Percentiles rank a stretch among this genome's conserved stretches.
phyloP scores from a whole-genome alignment of 2,113 vertebrate genomes.

The Proterorhinus semilunaris region DNA sequence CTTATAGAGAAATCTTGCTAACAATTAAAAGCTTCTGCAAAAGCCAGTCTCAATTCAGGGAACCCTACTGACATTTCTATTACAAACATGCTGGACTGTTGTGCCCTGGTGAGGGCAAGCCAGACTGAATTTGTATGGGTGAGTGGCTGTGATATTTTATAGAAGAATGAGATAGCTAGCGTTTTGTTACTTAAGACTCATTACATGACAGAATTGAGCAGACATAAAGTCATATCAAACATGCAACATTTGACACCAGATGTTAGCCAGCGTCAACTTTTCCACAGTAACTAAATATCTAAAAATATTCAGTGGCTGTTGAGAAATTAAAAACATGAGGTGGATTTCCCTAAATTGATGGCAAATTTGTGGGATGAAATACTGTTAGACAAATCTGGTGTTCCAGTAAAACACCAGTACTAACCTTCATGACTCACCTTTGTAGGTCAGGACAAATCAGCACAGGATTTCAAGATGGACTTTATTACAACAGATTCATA shows the following conservation, averaged over 20 bases:
- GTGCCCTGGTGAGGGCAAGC: neutral
- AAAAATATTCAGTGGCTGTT: neutral
- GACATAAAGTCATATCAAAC: constrained; percentile 12
- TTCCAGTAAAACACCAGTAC: constrained; percentile 67
- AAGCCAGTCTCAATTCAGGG: neutral
- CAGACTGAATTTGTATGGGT: neutral
- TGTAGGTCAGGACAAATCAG: constrained; percentile 90
- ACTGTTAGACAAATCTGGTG: constrained; percentile 9
- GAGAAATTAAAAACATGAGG: neutral
- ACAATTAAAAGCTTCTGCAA: neutral
- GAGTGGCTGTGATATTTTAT: neutral
- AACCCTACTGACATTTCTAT: neutral
- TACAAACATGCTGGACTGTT: no score
- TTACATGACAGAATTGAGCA: neutral
- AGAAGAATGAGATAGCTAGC: neutral
- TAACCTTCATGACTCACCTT: constrained; percentile 91
- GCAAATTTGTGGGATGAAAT: constrained; percentile 44
- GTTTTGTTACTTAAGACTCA: neutral
- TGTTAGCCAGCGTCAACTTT: constrained; percentile 47
- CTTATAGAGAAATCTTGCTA: neutral
- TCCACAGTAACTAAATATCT: neutral
- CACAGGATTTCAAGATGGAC: constrained; percentile 86
- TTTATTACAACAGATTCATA: constrained; percentile 96
- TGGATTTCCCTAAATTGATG: constrained; percentile 13
- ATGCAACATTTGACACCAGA: constrained; percentile 44